These are phyloP conservation scores for Hyles vespertilio DNA, from an alignment of 1,140 invertebrate species.

Conservation along the genomic window DNA sequence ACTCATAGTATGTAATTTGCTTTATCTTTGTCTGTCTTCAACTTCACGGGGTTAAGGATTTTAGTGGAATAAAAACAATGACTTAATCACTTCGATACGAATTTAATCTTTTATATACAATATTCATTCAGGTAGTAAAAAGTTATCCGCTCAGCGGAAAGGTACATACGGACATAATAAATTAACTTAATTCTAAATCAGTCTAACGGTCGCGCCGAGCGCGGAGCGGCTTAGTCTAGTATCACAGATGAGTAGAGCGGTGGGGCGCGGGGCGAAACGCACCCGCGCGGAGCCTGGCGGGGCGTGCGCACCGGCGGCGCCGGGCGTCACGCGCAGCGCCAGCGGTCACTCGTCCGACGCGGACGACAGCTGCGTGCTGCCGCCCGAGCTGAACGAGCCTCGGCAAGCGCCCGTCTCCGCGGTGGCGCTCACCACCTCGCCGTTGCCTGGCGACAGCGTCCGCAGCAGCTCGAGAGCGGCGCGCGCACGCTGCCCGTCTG, in stretches of 20 bases:
- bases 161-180: constrained; percentile 71
- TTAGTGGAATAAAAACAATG: background rate
- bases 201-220: constrained; percentile 69
- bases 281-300: constrained; percentile 37
- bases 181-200: constrained; percentile 72
- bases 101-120: constrained; percentile 40
- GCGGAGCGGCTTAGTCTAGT: constrained; percentile 66
- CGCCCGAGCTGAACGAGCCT: constrained; percentile 65
- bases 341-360: constrained; percentile 67
- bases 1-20: no score
- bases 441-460: constrained; percentile 64
- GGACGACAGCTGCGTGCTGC: constrained; percentile 66
- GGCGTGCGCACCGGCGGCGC: constrained; percentile 22
- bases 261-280: constrained; percentile 57
- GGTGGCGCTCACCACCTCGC: constrained; percentile 73
- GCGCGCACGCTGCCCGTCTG: constrained; percentile 58
- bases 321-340: constrained; percentile 3
- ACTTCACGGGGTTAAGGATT: background rate
- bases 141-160: constrained; percentile 68
- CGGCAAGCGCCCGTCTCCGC: constrained; percentile 45
- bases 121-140: constrained; percentile 67
- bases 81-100: constrained; percentile 32
- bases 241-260: constrained; percentile 73
- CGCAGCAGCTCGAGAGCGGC: constrained; percentile 62
- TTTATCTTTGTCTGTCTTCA: no score